Conservation (phyloP, 2,113 vertebrate genomes). For the Monopterus albus region DNA sequence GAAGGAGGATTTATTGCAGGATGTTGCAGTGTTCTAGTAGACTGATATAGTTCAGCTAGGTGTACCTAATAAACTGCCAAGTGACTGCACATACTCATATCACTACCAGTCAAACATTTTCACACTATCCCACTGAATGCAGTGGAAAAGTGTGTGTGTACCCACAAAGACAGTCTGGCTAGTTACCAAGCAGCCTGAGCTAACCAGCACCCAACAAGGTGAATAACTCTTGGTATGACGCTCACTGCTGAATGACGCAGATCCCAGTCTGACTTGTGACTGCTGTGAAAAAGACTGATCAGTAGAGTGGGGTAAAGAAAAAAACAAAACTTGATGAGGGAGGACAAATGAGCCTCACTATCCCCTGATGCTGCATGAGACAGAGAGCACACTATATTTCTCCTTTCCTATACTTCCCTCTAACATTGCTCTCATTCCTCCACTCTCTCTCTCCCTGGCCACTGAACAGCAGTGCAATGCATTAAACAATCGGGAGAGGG, state of each 20-base stretch:
- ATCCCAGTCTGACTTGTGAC: neutral
- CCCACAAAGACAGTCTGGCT: neutral
- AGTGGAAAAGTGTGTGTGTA: too few relatives aligned
- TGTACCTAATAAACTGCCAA: too few relatives aligned
- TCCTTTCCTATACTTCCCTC: constrained; percentile 20
- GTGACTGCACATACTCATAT: too few relatives aligned
- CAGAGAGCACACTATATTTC: neutral
- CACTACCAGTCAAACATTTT: too few relatives aligned
- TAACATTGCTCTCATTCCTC: neutral
- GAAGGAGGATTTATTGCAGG: too few relatives aligned
- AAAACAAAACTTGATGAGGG: neutral
- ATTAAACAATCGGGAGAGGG: constrained; percentile 57
- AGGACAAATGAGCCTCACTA: constrained; percentile 22
- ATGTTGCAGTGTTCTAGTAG: too few relatives aligned
- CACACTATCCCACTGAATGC: too few relatives aligned
- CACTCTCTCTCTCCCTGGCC: constrained; percentile 4
- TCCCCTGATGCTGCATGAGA: neutral
- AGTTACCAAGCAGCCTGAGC: neutral
- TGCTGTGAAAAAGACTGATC: neutral
- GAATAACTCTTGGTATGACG: neutral
- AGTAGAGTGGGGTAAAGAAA: neutral
- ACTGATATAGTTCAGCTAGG: too few relatives aligned
- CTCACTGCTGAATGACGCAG: neutral
- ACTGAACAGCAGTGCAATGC: constrained; percentile 49
- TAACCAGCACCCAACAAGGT: neutral